Evolutionary conservation across 2,888 invertebrate genomes (phyloP).

Genomic region (Callyntrura sp.): DNA sequence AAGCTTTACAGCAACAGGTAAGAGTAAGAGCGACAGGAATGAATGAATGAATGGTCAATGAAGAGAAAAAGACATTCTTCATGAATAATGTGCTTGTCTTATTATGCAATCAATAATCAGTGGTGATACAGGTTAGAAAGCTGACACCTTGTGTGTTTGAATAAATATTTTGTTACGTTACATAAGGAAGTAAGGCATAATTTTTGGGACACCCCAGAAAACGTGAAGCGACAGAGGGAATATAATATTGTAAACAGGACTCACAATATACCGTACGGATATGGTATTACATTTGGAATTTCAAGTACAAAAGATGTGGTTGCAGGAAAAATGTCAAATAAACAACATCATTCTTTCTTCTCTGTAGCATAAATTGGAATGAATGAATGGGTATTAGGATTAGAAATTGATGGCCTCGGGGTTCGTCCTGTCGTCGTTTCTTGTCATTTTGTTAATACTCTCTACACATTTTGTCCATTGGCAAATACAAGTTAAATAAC

Average conservation of each 20-base stretch:
- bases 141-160: constrained; percentile 50
- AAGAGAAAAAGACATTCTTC: constrained; percentile 67
- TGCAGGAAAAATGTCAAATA: constrained; percentile 33
- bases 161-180: constrained; percentile 2
- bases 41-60: constrained; percentile 70
- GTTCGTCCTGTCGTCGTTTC: constrained; percentile 26
- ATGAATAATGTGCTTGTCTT: constrained; percentile 66
- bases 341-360: constrained; percentile 20
- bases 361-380: constrained; percentile 20
- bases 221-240: too few species aligned
- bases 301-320: too few species aligned
- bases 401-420: constrained; percentile 65
- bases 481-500: not conserved
- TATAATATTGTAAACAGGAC: constrained; percentile 10
- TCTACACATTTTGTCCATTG: not conserved
- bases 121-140: constrained; percentile 9
- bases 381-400: constrained; percentile 41
- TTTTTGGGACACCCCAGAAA: constrained; percentile 1
- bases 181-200: not conserved
- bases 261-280: not conserved
- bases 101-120: constrained; percentile 69
- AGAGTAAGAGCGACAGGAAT: constrained; percentile 25
- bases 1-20: not conserved
- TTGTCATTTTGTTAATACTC: constrained; percentile 50
- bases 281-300: too few species aligned